Conservation (phyloP, 1,140 invertebrate genomes). For the Pogonomyrmex californicus region DNA sequence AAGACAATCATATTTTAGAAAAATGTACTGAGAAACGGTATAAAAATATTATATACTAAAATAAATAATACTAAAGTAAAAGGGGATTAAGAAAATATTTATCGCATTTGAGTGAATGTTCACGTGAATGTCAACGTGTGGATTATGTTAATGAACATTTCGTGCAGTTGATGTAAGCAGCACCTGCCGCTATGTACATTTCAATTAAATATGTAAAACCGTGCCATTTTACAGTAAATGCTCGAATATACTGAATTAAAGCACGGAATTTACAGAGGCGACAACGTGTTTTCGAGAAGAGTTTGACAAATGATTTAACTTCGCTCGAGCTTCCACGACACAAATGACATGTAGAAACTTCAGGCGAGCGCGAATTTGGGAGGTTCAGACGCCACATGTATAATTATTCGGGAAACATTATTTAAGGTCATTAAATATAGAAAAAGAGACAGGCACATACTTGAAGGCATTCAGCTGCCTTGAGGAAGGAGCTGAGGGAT, state of each 20-base stretch:
- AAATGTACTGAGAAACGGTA: neutral
- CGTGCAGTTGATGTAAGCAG: neutral
- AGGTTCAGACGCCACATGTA: constrained; percentile 17
- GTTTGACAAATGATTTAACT: constrained; percentile 45
- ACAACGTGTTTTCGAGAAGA: neutral
- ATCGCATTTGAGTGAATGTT: neutral
- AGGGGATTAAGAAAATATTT: neutral
- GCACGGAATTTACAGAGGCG: neutral
- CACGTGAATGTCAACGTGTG: neutral
- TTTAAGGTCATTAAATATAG: constrained; percentile 67
- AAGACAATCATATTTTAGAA: neutral
- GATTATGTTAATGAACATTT: constrained; percentile 3
- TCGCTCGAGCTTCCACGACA: neutral
- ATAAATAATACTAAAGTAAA: neutral
- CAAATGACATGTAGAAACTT: constrained; percentile 7
- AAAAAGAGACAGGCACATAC: constrained; percentile 84
- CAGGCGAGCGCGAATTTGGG: too few species aligned
- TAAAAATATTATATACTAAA: neutral
- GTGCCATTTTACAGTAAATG: neutral
- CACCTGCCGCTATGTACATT: neutral
- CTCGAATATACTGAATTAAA: neutral
- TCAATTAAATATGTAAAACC: neutral
- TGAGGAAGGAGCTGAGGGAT: constrained; percentile 95
- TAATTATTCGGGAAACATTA: constrained; percentile 54
- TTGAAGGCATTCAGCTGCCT: constrained; percentile 96